phyloP scores from a whole-genome alignment of 2,797 vertebrate species.

The Cercopithecus diana region DNA sequence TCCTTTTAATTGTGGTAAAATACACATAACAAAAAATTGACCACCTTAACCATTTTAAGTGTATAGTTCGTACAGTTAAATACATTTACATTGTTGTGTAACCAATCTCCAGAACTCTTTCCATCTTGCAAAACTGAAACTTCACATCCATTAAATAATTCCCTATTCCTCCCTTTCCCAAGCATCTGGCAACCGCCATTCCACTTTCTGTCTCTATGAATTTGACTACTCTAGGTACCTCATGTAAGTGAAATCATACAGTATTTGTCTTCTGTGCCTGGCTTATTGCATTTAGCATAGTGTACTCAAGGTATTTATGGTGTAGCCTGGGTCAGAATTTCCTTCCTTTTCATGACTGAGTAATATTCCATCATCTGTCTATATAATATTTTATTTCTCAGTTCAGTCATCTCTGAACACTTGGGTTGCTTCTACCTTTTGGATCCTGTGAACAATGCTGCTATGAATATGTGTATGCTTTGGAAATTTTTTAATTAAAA shows the following conservation, averaged over 20 bases:
- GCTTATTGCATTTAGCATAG: not conserved
- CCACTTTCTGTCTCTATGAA: not conserved
- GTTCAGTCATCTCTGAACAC: not conserved
- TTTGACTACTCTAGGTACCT: not conserved
- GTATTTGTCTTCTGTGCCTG: not conserved
- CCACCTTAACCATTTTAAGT: not conserved
- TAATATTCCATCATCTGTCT: not conserved
- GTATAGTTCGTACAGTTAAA: not conserved
- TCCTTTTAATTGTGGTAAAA: not conserved
- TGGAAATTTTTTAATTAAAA: not conserved
- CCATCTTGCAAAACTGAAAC: not conserved
- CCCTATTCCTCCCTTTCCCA: not conserved
- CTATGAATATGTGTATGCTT: not conserved
- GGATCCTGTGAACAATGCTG: not conserved
- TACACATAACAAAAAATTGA: not conserved
- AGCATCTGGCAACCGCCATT: not conserved
- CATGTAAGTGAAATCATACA: not conserved
- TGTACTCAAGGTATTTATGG: not conserved
- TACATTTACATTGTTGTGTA: not conserved
- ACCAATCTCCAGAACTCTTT: not conserved
- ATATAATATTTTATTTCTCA: not conserved
- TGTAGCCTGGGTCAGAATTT: not conserved
- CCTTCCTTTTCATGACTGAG: not conserved
- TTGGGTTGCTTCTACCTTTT: not conserved
- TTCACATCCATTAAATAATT: not conserved